Evolutionary conservation across 2,888 invertebrate genomes (phyloP), one percentile per base, ranked within the genome.

Genomic region (Nemotelus pantherinus): DNA sequence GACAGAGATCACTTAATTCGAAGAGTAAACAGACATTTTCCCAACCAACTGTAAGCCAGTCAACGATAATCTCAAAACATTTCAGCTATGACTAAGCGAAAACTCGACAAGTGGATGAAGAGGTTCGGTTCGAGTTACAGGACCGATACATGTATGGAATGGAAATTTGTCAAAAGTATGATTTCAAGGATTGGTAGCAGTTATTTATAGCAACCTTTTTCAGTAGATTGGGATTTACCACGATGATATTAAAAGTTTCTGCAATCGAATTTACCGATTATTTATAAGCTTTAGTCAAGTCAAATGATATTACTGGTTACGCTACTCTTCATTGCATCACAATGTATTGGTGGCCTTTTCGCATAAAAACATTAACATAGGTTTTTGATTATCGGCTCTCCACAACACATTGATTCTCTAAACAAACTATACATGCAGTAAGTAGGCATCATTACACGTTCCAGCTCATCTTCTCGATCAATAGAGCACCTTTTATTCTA

Each of bases 1-100:
- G 75, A 78, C 71, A 76, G 65, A 76, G 77, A 77, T 79, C 77
- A 79, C 77, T 79, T 77, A 79, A 79, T 79, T 79, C 77, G 76
- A 77, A 77, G 71, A 79, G 79, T 79, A 79, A 77, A 77, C 76
- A 76, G 64, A 76, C 47, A 65, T 76, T 65, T 77, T 79, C 76
- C 75, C 77, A 79, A 72, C 79, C 77, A 79, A 77, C 77, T 76
- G 77, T 77, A 79, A 79, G 76, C 79, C 76, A 79, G 79, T 72
- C 64, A 25, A 25, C 25, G 25, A 75, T 76, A 77, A 79, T 79
- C 79, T 77, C 50, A 72, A 58, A 48, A 57, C 79, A 76, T 72
- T 76, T 76, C 48, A 57, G 53, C 70, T 77, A 71, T 79, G 79
- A 79, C 79, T 79, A 77, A 76, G 77, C 79, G 77, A 72, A 79